Evolutionary conservation across 2,797 vertebrate species (phyloP), one percentile per base, ranked within the genome.

Genomic region (Syndactyla subalaris): DNA sequence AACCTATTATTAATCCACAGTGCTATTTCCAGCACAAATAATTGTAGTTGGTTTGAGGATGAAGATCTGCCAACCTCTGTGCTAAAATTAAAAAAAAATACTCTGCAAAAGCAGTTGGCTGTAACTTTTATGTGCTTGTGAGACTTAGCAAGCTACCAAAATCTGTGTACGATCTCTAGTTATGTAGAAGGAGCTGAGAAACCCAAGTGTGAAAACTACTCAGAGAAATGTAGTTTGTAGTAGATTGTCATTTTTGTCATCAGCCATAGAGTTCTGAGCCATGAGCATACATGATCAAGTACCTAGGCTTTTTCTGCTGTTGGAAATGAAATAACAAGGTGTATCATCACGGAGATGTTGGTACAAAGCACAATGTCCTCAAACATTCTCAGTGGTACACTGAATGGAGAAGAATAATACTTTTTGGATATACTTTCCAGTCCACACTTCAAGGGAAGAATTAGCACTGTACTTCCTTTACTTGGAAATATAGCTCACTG

Each of bases 371-470:
- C 27, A 63, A 6, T 17, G 19, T 91, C 48, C 82, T 78, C 85
- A 84, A 63, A 41, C 82, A 92, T 84, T 76, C 57, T 59, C 59
- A 63, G 45, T 10, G 38, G 73, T 88, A 52, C 63, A 49, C 63
- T 54, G 45, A 82, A 71, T 5, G n/a, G 70, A 55, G 45, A 88
- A 86, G 13, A 95, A 92, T 57, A 91, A 90, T 88, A 63, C 84
- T 86, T 86, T 17, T 94, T 96, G 85, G 76, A 94, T 94, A 30
- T 81, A 74, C 29, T 92, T 94, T 38, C 41, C 8, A 78, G 22
- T 93, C 67, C 63, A 51, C 73, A 87, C 93, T 43, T 74, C 67
- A 88, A 61, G 73, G 6, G 1, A 79, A 82, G 88, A 90, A 90
- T 93, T 94, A 93, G 32, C 34, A 30, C 63, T 76, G 18, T 88